A percentile compares a stretch with the other conserved stretches of the same genome.
Evolutionary conservation across 2,797 vertebrate species (phyloP).

Genomic region (Syngnathus acus): DNA sequence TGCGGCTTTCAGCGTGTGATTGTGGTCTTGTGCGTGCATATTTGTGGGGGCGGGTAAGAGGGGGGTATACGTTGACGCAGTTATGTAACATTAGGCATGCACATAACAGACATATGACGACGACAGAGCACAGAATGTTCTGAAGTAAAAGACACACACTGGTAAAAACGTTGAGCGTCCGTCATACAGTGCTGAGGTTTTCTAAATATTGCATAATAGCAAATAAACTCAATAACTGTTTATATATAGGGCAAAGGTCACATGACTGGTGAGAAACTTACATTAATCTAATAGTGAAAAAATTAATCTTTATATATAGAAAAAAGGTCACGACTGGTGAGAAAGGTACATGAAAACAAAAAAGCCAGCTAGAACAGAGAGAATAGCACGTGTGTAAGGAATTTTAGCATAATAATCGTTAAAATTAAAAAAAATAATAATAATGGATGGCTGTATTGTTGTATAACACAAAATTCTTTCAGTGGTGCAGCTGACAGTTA

Average conservation of each 20-base stretch:
- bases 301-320: not conserved
- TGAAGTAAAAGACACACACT: not conserved
- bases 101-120: not conserved
- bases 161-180: not conserved
- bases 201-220: not conserved
- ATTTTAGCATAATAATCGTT: not conserved
- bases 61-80: not conserved
- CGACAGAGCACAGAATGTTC: not conserved
- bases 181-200: not conserved
- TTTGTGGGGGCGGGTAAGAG: not conserved
- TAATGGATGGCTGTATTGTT: no score
- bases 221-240: not conserved
- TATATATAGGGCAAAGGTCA: not conserved
- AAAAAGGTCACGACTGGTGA: not conserved
- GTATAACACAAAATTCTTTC: no score
- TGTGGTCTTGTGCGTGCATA: not conserved
- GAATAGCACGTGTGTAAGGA: not conserved
- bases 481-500: not conserved
- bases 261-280: not conserved
- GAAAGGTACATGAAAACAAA: not conserved
- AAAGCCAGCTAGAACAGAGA: not conserved
- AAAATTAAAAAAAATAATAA: not conserved
- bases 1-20: constrained; percentile 7
- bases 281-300: not conserved
- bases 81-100: constrained; percentile 39